Percentiles rank a stretch among this genome's conserved stretches.
Evolutionary conservation across 2,113 vertebrate genomes (phyloP).

Genomic region (Axis porcinus): DNA sequence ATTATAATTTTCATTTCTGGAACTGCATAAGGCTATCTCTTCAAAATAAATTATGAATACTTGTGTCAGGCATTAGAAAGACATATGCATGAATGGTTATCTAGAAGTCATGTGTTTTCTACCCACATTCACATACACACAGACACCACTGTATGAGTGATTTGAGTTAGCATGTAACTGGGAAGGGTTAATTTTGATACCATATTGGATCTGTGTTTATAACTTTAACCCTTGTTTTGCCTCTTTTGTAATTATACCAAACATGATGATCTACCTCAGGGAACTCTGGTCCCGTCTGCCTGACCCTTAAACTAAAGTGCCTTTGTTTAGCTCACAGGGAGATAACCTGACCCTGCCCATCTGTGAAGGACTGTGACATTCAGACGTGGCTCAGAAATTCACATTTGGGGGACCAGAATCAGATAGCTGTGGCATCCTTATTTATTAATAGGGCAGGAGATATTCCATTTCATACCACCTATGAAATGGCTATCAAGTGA

Average conservation of each 20-base stretch:
- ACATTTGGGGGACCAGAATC: neutral
- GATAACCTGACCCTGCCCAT: neutral
- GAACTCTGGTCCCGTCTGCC: neutral
- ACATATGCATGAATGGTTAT: neutral
- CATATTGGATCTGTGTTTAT: neutral
- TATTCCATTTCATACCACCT: neutral
- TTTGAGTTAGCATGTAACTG: neutral
- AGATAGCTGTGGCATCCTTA: neutral
- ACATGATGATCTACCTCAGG: neutral
- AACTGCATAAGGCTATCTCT: neutral
- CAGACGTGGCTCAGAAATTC: neutral
- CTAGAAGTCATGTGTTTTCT: neutral
- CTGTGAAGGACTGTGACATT: neutral
- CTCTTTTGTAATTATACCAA: neutral
- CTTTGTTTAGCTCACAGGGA: neutral
- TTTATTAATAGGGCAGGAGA: neutral
- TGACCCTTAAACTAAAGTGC: neutral
- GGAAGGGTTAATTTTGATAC: neutral
- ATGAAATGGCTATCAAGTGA: neutral
- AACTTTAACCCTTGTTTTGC: neutral
- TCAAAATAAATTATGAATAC: neutral
- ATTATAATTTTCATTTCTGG: constrained; percentile 12
- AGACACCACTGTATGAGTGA: neutral
- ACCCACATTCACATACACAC: neutral
- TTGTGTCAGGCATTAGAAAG: neutral